Base-by-base conservation (phyloP, 1,140 invertebrate species). In the Caenorhabditis remanei region DNA sequence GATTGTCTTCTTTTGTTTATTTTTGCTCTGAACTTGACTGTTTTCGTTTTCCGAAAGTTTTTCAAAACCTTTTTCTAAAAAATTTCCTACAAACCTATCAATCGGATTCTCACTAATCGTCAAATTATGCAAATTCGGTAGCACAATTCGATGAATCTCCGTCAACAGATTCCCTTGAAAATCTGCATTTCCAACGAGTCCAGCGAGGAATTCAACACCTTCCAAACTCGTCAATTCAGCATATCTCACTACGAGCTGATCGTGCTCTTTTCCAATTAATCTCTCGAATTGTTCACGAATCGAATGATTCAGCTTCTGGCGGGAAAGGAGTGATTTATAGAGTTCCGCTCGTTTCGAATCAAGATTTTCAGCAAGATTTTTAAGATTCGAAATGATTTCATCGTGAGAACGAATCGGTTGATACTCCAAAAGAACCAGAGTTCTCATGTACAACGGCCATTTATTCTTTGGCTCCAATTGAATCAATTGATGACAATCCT, bases 71-170 rank as follows among this genome's bases (percentile, higher is more conserved):
- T n/a, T n/a, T n/a, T 32, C 32, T 32, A 32, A 2, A 32, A 32
- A 32, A 32, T 2, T 32, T 32, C 4, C 56, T 4, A 87, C 46
- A n/a, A 48, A 87, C 86, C 82, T 53, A 0, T 85, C 46, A 43
- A 88, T 85, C 16, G 87, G 87, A 67, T 88, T 88, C 75, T 88
- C 87, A 58, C 50, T 67, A 58, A 88, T 75, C 14, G 83, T 61
- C 53, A 88, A 55, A 65, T 53, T 55, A 14, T 71, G n/a, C 16
- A 88, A 61, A 67, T 79, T 71, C 3, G 83, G 83, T 0, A 88
- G 84, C 24, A 88, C 32, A 40, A 79, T 58, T n/a, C 63, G 40
- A 13, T 88, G 41, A 53, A 85, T 56, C 11, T 40, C 71, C n/a
- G 65, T 79, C 6, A 88, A n/a, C n/a, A 50, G 24, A 83, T 88